Percentiles rank a stretch among this genome's conserved stretches.
These are phyloP conservation scores for Anser brachyrhynchus DNA, from an alignment of 2,113 vertebrate genomes.

Conservation along the genomic window DNA sequence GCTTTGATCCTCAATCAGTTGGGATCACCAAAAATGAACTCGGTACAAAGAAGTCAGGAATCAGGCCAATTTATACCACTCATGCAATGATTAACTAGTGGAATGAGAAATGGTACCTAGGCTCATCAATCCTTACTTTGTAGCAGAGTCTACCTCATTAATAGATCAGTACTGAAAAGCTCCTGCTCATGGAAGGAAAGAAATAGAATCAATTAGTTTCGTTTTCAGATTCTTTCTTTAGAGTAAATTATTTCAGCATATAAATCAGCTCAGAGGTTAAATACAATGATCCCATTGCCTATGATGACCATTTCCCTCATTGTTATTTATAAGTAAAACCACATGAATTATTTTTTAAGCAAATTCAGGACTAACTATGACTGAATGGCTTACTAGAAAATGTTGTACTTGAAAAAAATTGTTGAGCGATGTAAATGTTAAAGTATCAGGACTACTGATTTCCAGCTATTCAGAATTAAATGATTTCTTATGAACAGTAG, in stretches of 20 bases:
- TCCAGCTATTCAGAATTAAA: background rate
- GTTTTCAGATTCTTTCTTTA: background rate
- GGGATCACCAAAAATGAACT: background rate
- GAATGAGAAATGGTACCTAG: background rate
- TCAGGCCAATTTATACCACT: background rate
- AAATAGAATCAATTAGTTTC: background rate
- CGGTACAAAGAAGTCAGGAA: background rate
- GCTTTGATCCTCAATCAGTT: background rate
- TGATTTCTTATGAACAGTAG: background rate
- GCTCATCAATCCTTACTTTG: background rate
- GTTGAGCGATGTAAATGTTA: background rate
- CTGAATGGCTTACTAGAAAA: background rate
- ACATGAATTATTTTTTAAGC: background rate
- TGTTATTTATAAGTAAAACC: background rate
- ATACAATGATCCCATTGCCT: background rate
- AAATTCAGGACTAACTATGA: background rate
- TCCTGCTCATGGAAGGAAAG: background rate
- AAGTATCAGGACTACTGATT: background rate
- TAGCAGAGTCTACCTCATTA: background rate
- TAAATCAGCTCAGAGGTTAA: background rate
- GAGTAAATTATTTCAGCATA: background rate
- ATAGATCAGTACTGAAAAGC: background rate
- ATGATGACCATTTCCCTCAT: background rate
- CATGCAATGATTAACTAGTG: background rate
- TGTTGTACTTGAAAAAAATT: background rate